These are phyloP conservation scores for Spisula subtruncata DNA, from an alignment of 2,888 invertebrate genomes.

Conservation along the genomic window DNA sequence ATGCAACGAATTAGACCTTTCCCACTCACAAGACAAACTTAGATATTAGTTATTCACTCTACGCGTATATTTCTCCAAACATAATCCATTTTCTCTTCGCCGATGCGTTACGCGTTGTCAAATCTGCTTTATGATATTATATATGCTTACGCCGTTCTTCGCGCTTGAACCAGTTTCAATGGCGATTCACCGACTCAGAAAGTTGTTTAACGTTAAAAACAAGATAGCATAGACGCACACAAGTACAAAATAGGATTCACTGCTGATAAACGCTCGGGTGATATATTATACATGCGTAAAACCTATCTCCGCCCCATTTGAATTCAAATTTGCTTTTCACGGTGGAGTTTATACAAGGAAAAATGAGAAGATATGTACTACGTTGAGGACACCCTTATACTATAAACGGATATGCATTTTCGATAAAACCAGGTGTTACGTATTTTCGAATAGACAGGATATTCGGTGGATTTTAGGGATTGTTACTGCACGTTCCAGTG, in stretches of 20 bases:
- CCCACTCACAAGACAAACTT: background rate
- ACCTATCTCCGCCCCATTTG: slow-evolving; percentile 55
- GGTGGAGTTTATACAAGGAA: slow-evolving; percentile 41
- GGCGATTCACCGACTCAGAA: slow-evolving; percentile 61
- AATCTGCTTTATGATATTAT: background rate
- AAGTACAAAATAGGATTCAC: slow-evolving; percentile 57
- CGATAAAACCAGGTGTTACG: slow-evolving; percentile 38
- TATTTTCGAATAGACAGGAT: slow-evolving; percentile 20
- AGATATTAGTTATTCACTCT: background rate
- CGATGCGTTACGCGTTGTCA: slow-evolving; percentile 40
- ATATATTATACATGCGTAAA: slow-evolving; percentile 59
- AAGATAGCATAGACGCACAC: slow-evolving; percentile 58
- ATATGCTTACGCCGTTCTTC: slow-evolving; percentile 19
- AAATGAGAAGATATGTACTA: slow-evolving; percentile 38
- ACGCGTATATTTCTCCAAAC: slow-evolving; percentile 16
- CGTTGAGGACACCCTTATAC: slow-evolving; percentile 24
- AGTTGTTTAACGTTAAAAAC: slow-evolving; percentile 57
- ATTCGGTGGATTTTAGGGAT: background rate
- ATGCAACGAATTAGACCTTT: background rate
- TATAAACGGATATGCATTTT: background rate
- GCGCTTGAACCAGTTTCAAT: slow-evolving; percentile 61
- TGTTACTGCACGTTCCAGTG: background rate
- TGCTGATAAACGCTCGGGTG: slow-evolving; percentile 44
- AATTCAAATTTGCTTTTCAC: slow-evolving; percentile 64
- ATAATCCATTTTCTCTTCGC: slow-evolving; percentile 39